Percentiles rank a stretch among this genome's conserved stretches.
Evolutionary conservation across 1,140 invertebrate species (phyloP).

Genomic region (Aphelenchoides besseyi): DNA sequence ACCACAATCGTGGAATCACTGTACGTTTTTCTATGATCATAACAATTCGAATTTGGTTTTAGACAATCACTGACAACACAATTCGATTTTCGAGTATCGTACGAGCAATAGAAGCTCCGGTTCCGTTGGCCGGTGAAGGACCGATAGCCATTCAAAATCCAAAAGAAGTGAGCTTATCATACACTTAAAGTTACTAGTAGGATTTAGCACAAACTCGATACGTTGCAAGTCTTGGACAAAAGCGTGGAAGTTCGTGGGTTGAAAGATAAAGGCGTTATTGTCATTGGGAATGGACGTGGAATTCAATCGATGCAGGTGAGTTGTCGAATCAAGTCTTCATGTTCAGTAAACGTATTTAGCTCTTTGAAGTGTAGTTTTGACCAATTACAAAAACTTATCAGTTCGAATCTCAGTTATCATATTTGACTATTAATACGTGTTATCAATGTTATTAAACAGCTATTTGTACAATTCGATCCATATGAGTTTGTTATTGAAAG

Average conservation of each 20-base stretch:
- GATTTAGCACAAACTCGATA: constrained; percentile 17
- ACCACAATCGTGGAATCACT: neutral
- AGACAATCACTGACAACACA: constrained; percentile 11
- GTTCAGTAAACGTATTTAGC: neutral
- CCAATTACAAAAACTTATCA: neutral
- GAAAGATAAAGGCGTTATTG: neutral
- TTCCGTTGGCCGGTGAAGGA: neutral
- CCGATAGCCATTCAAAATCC: neutral
- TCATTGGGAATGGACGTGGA: constrained; percentile 3
- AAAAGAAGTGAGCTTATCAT: neutral
- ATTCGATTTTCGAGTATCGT: neutral
- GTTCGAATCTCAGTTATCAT: neutral
- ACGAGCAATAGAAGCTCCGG: neutral
- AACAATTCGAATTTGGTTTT: neutral
- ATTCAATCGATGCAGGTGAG: constrained; percentile 11
- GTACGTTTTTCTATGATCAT: neutral
- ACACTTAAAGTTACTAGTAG: neutral
- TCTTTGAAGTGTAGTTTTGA: neutral
- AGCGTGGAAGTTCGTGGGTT: neutral
- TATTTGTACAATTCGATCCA: neutral
- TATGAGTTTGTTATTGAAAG: neutral
- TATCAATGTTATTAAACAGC: neutral
- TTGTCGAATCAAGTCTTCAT: neutral
- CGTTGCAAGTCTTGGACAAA: constrained; percentile 9
- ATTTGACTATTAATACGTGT: neutral